phyloP scores from a whole-genome alignment of 2,113 vertebrate genomes.

The Saccopteryx bilineata region DNA sequence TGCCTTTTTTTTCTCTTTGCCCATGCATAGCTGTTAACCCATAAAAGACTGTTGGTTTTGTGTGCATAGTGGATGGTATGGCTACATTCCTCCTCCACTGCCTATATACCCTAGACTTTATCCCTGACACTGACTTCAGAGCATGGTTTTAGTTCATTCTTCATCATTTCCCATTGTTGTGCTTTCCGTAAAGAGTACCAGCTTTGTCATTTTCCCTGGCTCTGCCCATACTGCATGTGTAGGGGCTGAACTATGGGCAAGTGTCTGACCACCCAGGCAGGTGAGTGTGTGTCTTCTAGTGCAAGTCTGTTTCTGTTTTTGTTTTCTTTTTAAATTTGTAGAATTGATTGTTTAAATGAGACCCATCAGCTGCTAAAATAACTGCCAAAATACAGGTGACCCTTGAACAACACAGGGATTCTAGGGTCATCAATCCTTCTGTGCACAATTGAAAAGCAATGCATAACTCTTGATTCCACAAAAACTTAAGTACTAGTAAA shows the following conservation, averaged over 20 bases:
- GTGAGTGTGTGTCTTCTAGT: slow-evolving; percentile 73
- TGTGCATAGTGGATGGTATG: slow-evolving; percentile 51
- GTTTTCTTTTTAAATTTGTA: slow-evolving; percentile 59
- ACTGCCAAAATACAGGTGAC: slow-evolving; percentile 30
- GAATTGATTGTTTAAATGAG: slow-evolving; percentile 45
- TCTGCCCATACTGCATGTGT: slow-evolving; percentile 71
- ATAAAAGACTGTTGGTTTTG: slow-evolving; percentile 63
- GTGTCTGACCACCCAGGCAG: slow-evolving; percentile 74
- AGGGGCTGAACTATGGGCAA: slow-evolving; percentile 75
- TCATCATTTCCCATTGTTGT: slow-evolving; percentile 39
- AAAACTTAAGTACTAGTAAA: neutral
- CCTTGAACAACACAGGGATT: neutral
- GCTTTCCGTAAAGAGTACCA: slow-evolving; percentile 54
- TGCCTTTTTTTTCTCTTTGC: slow-evolving; percentile 47
- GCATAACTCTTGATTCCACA: neutral
- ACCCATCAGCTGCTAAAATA: slow-evolving; percentile 42
- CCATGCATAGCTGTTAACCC: slow-evolving; percentile 53
- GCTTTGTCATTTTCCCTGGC: slow-evolving; percentile 73
- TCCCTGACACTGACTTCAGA: slow-evolving; percentile 59
- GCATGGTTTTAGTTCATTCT: slow-evolving; percentile 60
- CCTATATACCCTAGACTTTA: slow-evolving; percentile 19
- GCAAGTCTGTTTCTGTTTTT: slow-evolving; percentile 61
- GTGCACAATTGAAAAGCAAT: neutral
- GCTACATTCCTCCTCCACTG: slow-evolving; percentile 56
- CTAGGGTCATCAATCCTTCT: neutral